Base-by-base conservation (phyloP, 2,888 invertebrate genomes). In the Marronus borbonicus region DNA sequence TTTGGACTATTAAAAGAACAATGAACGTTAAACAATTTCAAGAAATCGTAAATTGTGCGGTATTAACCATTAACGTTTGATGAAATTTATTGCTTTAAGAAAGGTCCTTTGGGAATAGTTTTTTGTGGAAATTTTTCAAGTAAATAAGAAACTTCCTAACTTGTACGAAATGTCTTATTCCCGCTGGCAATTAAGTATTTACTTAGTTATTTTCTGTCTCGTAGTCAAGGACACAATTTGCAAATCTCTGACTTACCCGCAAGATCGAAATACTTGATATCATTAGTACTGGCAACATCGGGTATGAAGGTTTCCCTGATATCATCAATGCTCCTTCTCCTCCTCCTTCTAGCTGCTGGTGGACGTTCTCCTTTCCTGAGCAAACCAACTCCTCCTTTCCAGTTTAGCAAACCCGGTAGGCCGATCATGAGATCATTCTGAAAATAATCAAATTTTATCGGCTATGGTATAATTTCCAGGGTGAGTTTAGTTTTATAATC, bases 371-470 rank as follows among this genome's bases (percentile, higher is more conserved):
- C 1, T 8, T 39, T 44, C 2, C 12, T 17, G 14, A 72, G 24
- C 14, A 72, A 39, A 39, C 44, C 72, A 5, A 84, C 78, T 69
- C 83, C 85, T 88, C 92, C 93, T 81, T 90, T 89, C 92, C 92
- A 93, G 68, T 91, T 90, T 76, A 89, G 86, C n/a, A 92, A 88
- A 0, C 93, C 93, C 2, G 93, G 93, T 0, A 92, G 91, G 3
- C 93, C 93, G 17, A 92, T 14, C n/a, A 79, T 5, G 24, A 79
- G 64, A 31, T 83, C 82, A 5, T 79, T 72, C 85, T 84, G 76
- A 65, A 81, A 12, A 44, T 44, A 0, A 82, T 12, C 14, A 75
- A 50, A 50, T 3, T 17, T 10, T 3, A 58, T 24, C 17, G n/a
- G 20, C 3, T 58, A 58, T n/a, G 20, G 12, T 17, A 2, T 1